phyloP scores from a whole-genome alignment of 2,113 vertebrate genomes.

The Lasiurus cinereus region DNA sequence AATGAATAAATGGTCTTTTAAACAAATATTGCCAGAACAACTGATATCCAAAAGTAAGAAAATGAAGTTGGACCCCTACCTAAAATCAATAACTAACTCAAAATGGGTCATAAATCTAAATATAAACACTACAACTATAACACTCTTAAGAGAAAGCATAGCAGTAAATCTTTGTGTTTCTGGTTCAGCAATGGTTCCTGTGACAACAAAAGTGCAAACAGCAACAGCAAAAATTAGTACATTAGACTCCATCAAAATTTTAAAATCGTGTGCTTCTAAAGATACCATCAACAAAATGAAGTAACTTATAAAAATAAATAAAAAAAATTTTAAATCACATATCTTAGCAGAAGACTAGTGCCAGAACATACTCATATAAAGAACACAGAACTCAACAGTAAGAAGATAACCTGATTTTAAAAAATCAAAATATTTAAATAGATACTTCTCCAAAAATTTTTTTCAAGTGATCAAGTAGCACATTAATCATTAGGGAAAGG shows the following conservation, averaged over 20 bases:
- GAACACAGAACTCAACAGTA: neutral
- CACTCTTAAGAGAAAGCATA: neutral
- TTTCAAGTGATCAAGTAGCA: neutral
- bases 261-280: neutral
- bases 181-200: neutral
- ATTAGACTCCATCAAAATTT: neutral
- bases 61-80: neutral
- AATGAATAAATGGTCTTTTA: neutral
- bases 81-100: neutral
- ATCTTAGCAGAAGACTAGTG: neutral
- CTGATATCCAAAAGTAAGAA: neutral
- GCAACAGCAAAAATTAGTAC: neutral
- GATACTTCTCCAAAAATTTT: neutral
- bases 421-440: neutral
- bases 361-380: neutral
- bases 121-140: neutral
- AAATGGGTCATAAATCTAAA: neutral
- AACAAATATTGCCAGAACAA: neutral
- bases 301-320: neutral
- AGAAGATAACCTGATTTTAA: neutral
- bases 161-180: neutral
- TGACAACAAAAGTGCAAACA: neutral
- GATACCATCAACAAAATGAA: neutral
- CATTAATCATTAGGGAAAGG: neutral
- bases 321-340: neutral